phyloP scores from a whole-genome alignment of 2,888 invertebrate genomes.

The Tribolium freemani region DNA sequence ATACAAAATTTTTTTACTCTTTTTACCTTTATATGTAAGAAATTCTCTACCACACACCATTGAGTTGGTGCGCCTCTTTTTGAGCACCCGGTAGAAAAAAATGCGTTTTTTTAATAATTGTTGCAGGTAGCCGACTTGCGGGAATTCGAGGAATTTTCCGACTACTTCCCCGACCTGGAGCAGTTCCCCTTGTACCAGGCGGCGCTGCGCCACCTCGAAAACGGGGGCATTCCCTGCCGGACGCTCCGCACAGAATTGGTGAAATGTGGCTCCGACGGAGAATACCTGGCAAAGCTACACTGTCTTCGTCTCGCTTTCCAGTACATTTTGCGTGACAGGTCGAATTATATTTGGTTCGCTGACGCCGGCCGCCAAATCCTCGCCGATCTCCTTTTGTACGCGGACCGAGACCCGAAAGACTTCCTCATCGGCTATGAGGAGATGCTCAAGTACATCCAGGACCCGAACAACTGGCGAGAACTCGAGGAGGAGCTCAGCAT shows the following conservation, averaged over 20 bases:
- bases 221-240: slow-evolving; percentile 77
- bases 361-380: slow-evolving; percentile 91
- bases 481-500: slow-evolving; percentile 89
- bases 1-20: too few species aligned
- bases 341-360: slow-evolving; percentile 85
- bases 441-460: slow-evolving; percentile 87
- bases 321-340: slow-evolving; percentile 79
- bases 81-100: too few species aligned
- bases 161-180: slow-evolving; percentile 82
- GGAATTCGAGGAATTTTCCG: slow-evolving; percentile 90
- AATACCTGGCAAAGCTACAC: slow-evolving; percentile 96
- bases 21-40: too few species aligned
- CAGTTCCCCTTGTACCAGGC: slow-evolving; percentile 87
- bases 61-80: too few species aligned
- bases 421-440: slow-evolving; percentile 82
- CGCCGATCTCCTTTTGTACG: slow-evolving; percentile 87
- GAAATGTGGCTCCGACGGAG: slow-evolving; percentile 90
- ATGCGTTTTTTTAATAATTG: too few species aligned
- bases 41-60: too few species aligned
- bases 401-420: slow-evolving; percentile 96
- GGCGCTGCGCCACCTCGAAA: slow-evolving; percentile 87
- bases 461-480: slow-evolving; percentile 78
- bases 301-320: slow-evolving; percentile 92
- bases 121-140: slow-evolving; percentile 85
- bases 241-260: slow-evolving; percentile 88